Percentiles rank a stretch among this genome's conserved stretches.
Evolutionary conservation across 2,888 invertebrate species (phyloP).

Genomic region (Caenorhabditis sp.): DNA sequence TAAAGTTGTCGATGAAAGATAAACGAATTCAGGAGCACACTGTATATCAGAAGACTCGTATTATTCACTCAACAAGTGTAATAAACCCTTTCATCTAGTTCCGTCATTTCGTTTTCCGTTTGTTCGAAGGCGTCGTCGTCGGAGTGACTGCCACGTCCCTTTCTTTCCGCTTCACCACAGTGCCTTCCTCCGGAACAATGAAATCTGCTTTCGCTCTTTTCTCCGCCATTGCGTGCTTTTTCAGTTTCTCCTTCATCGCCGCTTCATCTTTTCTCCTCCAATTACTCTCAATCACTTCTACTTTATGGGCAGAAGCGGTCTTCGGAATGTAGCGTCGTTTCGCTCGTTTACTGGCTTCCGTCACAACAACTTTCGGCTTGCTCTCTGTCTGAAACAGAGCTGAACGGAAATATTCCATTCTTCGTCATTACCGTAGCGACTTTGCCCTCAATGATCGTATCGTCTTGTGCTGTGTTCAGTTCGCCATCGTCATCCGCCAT

Average conservation of each 20-base stretch:
- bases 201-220: conserved; percentile 26
- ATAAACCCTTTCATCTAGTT: no score
- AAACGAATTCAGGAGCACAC: no score
- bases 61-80: no score
- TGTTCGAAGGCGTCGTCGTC: no score
- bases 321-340: conserved; percentile 5
- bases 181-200: conserved; percentile 40
- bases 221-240: conserved; percentile 25
- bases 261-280: conserved; percentile 49
- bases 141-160: background rate
- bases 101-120: no score
- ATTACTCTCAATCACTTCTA: conserved; percentile 28
- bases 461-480: conserved; percentile 51
- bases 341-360: conserved; percentile 11
- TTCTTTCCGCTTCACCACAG: conserved; percentile 5
- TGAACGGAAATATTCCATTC: no score
- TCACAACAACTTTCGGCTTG: background rate
- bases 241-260: conserved; percentile 19
- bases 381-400: background rate
- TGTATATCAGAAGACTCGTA: no score
- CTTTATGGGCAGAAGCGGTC: conserved; percentile 27
- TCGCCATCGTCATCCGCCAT: conserved; percentile 17
- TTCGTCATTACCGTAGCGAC: background rate
- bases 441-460: conserved; percentile 34
- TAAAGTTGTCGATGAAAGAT: no score